Percentiles rank a stretch among this genome's conserved stretches.
Evolutionary conservation across 1,140 invertebrate genomes (phyloP).

Genomic region (Camponotus pennsylvanicus): DNA sequence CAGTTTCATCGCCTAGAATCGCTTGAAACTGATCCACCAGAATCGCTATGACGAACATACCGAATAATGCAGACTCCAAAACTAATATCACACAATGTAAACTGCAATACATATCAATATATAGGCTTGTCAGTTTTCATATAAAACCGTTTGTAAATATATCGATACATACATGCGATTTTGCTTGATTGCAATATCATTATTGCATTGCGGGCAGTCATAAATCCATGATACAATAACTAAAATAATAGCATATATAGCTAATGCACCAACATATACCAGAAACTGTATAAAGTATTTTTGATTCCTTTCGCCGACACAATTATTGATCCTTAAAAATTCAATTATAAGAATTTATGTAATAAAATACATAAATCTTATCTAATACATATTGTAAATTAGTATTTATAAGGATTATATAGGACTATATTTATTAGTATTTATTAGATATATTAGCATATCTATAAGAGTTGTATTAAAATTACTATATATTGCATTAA

Average conservation of each 20-base stretch:
- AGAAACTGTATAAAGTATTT: constrained; percentile 98
- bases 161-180: constrained; percentile 90
- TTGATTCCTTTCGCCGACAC: constrained; percentile 97
- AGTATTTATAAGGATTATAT: constrained; percentile 13
- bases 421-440: too few species aligned
- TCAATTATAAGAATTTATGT: constrained; percentile 26
- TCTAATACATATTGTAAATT: too few species aligned
- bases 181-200: constrained; percentile 90
- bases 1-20: constrained; percentile 93
- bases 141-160: constrained; percentile 8
- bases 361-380: constrained; percentile 6
- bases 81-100: constrained; percentile 94
- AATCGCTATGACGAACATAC: constrained; percentile 96
- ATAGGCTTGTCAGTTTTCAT: constrained; percentile 30
- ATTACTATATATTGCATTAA: not conserved
- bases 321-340: constrained; percentile 95
- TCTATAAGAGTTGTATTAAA: not conserved
- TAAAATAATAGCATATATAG: constrained; percentile 90
- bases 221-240: constrained; percentile 92
- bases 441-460: too few species aligned
- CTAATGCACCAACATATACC: constrained; percentile 91
- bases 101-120: constrained; percentile 86
- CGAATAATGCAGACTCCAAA: constrained; percentile 94
- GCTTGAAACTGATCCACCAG: constrained; percentile 96
- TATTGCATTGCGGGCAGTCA: constrained; percentile 90